phyloP scores from a whole-genome alignment of 2,113 vertebrate genomes.

The Catharus minimus region DNA sequence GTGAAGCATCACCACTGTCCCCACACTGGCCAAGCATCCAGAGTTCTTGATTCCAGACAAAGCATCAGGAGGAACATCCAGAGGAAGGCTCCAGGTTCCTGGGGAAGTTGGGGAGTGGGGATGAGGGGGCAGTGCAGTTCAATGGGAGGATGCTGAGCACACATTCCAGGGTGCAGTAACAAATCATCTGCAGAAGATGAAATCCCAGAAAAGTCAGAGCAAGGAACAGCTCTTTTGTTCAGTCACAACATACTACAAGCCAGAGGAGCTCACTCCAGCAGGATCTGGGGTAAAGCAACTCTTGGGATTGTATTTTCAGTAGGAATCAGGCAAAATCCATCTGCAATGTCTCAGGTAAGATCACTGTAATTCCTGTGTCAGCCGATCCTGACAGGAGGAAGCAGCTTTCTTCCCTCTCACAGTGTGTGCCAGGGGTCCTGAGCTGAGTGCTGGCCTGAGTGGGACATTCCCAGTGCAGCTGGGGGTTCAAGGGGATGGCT shows the following conservation, averaged over 20 bases:
- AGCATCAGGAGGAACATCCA: neutral
- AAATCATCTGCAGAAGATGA: neutral
- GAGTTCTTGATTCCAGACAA: neutral
- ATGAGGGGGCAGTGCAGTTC: neutral
- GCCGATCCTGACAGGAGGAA: neutral
- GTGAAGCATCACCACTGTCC: neutral
- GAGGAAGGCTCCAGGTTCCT: neutral
- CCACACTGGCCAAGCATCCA: neutral
- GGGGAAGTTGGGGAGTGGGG: neutral
- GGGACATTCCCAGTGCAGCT: rapidly evolving
- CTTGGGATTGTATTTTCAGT: neutral
- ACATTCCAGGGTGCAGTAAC: no score
- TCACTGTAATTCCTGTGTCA: neutral
- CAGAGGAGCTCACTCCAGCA: neutral
- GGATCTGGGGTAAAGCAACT: neutral
- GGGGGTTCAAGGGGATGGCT: neutral
- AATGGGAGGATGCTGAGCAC: neutral
- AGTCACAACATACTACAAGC: neutral
- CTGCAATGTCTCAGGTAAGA: neutral
- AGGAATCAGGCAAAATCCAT: neutral
- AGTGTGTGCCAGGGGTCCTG: neutral
- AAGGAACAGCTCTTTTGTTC: neutral
- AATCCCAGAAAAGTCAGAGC: neutral
- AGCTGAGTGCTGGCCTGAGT: neutral
- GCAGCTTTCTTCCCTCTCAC: rapidly evolving